Conservation (phyloP, 2,888 invertebrate species). For the Resseliella maxima region DNA sequence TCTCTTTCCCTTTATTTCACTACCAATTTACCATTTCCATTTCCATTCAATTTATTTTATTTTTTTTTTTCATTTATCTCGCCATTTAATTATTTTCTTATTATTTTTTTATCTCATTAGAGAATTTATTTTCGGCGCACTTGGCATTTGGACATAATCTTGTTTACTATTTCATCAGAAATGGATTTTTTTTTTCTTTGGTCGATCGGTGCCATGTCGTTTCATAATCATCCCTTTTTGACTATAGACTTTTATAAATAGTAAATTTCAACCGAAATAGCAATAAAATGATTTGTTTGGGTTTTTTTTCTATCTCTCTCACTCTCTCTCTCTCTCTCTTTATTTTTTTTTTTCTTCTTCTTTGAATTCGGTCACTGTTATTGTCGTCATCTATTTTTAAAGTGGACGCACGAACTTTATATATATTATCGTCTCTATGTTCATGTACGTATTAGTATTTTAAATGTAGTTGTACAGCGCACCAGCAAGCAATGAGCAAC, state of each 20-base stretch:
- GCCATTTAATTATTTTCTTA: neutral
- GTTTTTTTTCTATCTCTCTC: neutral
- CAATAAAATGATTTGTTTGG: constrained; percentile 36
- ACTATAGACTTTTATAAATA: neutral
- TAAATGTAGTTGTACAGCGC: neutral
- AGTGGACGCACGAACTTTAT: neutral
- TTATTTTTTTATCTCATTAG: constrained; percentile 3
- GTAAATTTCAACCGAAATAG: neutral
- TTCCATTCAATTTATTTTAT: neutral
- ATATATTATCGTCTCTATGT: neutral
- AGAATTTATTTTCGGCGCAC: neutral
- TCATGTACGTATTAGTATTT: neutral
- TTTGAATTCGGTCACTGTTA: neutral
- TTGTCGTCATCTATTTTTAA: neutral
- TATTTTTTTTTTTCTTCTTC: neutral
- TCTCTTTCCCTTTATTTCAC: neutral
- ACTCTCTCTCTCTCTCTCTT: too few species aligned
- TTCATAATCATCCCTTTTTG: neutral
- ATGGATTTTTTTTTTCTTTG: neutral
- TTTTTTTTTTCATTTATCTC: neutral
- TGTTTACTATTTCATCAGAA: constrained; percentile 24
- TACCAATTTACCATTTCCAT: neutral
- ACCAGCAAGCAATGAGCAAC: neutral
- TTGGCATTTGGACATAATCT: neutral
- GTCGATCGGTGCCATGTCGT: neutral